Evolutionary conservation across 2,113 vertebrate genomes (phyloP).

Genomic region (Tauraco erythrolophus): DNA sequence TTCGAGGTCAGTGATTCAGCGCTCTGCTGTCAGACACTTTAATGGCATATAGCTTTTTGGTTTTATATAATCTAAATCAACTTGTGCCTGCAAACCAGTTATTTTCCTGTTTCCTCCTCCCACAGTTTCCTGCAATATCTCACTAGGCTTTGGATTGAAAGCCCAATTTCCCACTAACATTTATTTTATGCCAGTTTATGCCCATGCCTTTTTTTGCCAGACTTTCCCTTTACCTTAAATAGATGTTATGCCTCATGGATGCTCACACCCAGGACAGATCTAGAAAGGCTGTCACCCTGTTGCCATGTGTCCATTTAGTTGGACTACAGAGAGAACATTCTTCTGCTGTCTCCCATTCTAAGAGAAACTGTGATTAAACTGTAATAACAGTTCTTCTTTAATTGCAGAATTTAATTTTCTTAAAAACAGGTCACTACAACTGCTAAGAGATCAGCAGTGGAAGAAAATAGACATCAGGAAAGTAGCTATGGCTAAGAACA

Average conservation of each 20-base stretch:
- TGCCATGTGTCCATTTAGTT: neutral
- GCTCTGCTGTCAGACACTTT: neutral
- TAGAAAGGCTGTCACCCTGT: neutral
- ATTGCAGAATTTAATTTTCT: neutral
- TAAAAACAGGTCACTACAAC: neutral
- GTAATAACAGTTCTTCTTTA: neutral
- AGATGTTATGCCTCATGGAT: neutral
- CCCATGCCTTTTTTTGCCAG: neutral
- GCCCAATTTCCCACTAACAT: neutral
- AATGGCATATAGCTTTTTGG: neutral
- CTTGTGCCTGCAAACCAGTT: neutral
- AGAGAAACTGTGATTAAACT: neutral
- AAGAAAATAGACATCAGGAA: neutral
- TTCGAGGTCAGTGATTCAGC: neutral
- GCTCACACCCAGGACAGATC: neutral
- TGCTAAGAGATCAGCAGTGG: neutral
- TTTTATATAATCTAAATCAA: neutral
- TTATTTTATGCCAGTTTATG: neutral
- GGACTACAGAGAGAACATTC: neutral
- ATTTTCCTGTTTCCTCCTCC: neutral
- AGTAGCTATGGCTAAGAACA: neutral
- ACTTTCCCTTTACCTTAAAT: neutral
- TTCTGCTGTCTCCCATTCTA: neutral
- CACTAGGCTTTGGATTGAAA: neutral
- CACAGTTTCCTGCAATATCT: neutral